phyloP scores from a whole-genome alignment of 2,888 invertebrate species.

The Cremastinae sp. region DNA sequence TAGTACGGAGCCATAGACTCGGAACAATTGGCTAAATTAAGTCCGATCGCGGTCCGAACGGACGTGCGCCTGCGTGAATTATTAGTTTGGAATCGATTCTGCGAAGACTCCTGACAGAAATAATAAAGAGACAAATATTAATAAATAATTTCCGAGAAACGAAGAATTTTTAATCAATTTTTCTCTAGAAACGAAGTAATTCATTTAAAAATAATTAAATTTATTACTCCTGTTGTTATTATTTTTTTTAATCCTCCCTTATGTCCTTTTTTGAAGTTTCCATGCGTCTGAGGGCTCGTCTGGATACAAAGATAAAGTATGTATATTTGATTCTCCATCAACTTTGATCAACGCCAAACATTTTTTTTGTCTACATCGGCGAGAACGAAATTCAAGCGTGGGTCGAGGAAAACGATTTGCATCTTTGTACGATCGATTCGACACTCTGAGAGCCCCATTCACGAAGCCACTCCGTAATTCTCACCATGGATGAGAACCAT shows the following conservation, averaged over 20 bases:
- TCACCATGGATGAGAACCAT: conserved; percentile 7
- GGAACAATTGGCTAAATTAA: conserved; percentile 29
- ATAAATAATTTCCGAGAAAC: no score
- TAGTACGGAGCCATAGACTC: conserved; percentile 10
- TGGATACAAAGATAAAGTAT: no score
- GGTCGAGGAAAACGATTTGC: conserved; percentile 55
- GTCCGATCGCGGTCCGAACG: conserved; percentile 18
- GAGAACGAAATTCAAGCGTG: conserved; percentile 50
- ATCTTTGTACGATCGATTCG: conserved; percentile 39
- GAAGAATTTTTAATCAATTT: no score
- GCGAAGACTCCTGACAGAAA: not conserved
- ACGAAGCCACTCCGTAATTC: no score
- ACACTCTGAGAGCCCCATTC: not conserved
- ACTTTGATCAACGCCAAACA: no score
- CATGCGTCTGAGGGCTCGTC: no score
- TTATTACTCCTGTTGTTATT: no score
- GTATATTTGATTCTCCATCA: no score
- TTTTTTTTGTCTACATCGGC: not conserved
- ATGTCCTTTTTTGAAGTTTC: no score
- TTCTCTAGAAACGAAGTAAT: no score
- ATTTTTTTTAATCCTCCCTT: no score
- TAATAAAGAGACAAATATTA: not conserved
- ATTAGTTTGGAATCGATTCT: conserved; percentile 17
- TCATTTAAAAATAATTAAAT: no score
- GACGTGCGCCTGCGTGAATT: conserved; percentile 3